Conservation (phyloP, 2,888 invertebrate genomes). For the Crematogaster levior region DNA sequence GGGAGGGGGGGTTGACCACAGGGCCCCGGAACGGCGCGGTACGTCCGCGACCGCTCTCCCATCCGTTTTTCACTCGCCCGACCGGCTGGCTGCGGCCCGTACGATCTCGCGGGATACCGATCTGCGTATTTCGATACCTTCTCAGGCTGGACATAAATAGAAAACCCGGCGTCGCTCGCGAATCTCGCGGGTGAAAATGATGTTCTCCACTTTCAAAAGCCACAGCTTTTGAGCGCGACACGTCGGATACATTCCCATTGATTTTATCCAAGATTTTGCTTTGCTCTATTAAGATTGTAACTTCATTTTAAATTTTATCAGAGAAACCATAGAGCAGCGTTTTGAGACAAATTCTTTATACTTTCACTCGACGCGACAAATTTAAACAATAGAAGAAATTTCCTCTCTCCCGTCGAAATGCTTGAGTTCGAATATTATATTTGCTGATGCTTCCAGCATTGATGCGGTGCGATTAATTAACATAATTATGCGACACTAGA, state of each 20-base stretch:
- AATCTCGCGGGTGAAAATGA: constrained; percentile 34
- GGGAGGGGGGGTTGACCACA: neutral
- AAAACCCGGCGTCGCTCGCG: constrained; percentile 63
- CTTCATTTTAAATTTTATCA: neutral
- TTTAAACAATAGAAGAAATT: neutral
- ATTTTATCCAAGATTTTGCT: neutral
- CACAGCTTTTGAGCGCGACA: neutral
- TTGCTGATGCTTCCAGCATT: neutral
- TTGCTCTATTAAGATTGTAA: neutral
- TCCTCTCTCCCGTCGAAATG: neutral
- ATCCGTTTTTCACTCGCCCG: constrained; percentile 76
- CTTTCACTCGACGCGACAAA: constrained; percentile 1
- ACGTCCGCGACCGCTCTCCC: constrained; percentile 67
- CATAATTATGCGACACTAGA: neutral
- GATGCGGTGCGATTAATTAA: neutral
- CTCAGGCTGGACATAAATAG: constrained; percentile 74
- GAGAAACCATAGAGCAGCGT: neutral
- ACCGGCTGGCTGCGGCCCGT: constrained; percentile 73
- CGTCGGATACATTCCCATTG: no score
- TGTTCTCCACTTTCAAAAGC: neutral
- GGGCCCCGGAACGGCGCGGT: constrained; percentile 41
- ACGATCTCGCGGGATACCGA: constrained; percentile 74
- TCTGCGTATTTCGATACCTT: constrained; percentile 76
- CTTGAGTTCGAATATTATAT: neutral
- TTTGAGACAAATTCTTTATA: neutral